Percentiles rank a stretch among this genome's conserved stretches.
phyloP scores from a whole-genome alignment of 2,888 invertebrate species.

The Zeuzera pyrina region DNA sequence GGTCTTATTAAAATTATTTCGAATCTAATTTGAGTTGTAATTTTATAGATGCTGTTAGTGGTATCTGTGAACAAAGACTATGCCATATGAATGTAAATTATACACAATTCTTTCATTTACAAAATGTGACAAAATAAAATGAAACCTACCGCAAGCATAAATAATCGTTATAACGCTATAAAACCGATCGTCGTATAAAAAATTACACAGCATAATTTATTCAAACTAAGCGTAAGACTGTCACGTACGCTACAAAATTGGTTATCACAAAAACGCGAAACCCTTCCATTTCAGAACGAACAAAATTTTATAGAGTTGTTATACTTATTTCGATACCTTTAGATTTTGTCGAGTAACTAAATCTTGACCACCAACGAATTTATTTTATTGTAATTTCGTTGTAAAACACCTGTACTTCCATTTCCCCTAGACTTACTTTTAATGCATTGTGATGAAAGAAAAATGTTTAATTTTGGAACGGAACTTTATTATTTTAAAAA shows the following conservation, averaged over 20 bases:
- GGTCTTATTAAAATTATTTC: conserved; percentile 38
- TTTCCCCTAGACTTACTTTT: conserved; percentile 23
- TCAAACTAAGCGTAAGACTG: conserved; percentile 51
- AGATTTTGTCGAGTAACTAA: conserved; percentile 1
- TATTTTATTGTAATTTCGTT: conserved; percentile 29
- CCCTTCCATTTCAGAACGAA: background rate
- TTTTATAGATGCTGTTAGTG: too few relatives aligned
- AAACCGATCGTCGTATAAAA: conserved; percentile 24
- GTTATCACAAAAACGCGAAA: conserved; percentile 26
- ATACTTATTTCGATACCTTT: too few relatives aligned
- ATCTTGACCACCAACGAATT: conserved; percentile 32
- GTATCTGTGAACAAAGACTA: too few relatives aligned
- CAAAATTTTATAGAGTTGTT: too few relatives aligned
- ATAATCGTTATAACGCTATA: conserved; percentile 39
- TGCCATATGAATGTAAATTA: too few relatives aligned
- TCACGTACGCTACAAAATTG: conserved; percentile 46
- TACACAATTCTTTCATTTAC: background rate
- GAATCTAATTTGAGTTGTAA: conserved; percentile 30
- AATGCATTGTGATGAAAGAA: conserved; percentile 25
- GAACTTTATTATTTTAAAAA: conserved; percentile 16
- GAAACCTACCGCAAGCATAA: conserved; percentile 51
- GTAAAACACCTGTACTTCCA: conserved; percentile 44
- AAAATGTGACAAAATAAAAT: conserved; percentile 3
- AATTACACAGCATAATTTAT: conserved; percentile 37
- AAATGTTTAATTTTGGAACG: conserved; percentile 33